Percentiles rank a stretch among this genome's conserved stretches.
These are phyloP conservation scores for Podocnemis expansa DNA, from an alignment of 2,113 vertebrate species.

Conservation along the genomic window DNA sequence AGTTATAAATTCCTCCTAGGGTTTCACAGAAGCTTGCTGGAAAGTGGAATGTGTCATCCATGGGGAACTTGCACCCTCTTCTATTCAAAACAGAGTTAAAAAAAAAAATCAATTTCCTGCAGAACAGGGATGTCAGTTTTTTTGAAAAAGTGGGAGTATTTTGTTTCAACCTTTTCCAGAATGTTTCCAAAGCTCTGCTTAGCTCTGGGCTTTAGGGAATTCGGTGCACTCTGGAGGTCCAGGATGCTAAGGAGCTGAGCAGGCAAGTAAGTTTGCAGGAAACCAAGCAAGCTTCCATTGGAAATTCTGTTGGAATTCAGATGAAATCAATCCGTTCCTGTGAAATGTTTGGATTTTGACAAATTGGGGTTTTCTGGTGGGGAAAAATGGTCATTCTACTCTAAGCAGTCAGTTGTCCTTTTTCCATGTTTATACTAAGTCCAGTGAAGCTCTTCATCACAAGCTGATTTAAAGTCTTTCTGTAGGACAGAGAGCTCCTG, in stretches of 20 bases:
- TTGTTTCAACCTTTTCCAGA: not conserved
- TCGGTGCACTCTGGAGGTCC: not conserved
- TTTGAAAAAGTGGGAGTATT: not conserved
- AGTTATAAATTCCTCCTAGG: too few species aligned
- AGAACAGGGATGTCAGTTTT: not conserved
- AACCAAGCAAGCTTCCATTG: not conserved
- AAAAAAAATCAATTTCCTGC: not conserved
- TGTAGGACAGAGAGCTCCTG: not conserved
- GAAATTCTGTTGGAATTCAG: not conserved
- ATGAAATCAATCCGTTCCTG: not conserved
- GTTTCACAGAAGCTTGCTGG: not conserved
- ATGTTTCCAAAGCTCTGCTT: not conserved
- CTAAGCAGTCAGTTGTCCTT: not conserved
- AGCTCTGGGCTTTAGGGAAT: not conserved
- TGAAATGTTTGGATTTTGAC: not conserved
- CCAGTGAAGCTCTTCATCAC: not conserved
- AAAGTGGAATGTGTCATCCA: not conserved
- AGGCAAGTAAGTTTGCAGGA: not conserved
- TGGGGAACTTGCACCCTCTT: not conserved
- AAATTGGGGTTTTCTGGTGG: not conserved
- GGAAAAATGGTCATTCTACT: not conserved
- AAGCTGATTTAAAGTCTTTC: not conserved
- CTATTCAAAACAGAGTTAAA: not conserved
- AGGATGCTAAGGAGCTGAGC: not conserved
- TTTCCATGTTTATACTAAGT: not conserved